phyloP scores from a whole-genome alignment of 2,888 invertebrate genomes.

The Lomographa bimaculata region DNA sequence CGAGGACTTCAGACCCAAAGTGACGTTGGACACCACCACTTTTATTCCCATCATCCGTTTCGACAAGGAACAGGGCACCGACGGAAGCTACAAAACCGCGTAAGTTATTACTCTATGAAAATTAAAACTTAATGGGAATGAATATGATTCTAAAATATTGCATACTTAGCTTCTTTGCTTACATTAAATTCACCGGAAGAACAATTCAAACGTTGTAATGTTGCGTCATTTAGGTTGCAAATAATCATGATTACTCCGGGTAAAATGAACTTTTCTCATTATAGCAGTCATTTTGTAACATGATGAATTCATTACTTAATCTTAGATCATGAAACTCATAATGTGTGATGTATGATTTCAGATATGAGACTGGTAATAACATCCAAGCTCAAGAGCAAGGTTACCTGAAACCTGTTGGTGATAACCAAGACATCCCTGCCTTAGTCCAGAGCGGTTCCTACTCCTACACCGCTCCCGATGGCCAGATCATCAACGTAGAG shows the following conservation, averaged over 20 bases:
- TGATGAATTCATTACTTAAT: no score
- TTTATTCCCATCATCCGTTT: slow-evolving; percentile 91
- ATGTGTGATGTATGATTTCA: slow-evolving; percentile 50
- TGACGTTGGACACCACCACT: slow-evolving; percentile 85
- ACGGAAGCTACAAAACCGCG: slow-evolving; percentile 93
- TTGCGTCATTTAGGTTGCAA: slow-evolving; percentile 13
- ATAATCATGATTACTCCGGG: slow-evolving; percentile 7
- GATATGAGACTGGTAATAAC: slow-evolving; percentile 93
- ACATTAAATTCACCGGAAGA: slow-evolving; percentile 12
- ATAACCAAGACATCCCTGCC: slow-evolving; percentile 82
- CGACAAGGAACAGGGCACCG: slow-evolving; percentile 92
- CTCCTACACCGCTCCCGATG: slow-evolving; percentile 91
- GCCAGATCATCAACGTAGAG: slow-evolving; percentile 88
- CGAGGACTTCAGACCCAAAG: slow-evolving; percentile 74
- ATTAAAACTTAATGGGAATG: not conserved
- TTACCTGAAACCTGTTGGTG: slow-evolving; percentile 87
- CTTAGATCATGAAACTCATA: not conserved
- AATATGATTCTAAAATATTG: not conserved
- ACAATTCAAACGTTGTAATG: slow-evolving; percentile 17
- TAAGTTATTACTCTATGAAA: slow-evolving; percentile 56
- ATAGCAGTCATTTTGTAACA: slow-evolving; percentile 4
- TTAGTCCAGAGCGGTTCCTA: slow-evolving; percentile 91
- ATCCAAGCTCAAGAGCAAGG: slow-evolving; percentile 92
- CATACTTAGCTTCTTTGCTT: slow-evolving; percentile 2
- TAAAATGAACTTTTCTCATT: slow-evolving; percentile 8